Percentiles rank a stretch among this genome's conserved stretches.
phyloP scores from a whole-genome alignment of 2,797 vertebrate species.

The Sarcoramphus papa region DNA sequence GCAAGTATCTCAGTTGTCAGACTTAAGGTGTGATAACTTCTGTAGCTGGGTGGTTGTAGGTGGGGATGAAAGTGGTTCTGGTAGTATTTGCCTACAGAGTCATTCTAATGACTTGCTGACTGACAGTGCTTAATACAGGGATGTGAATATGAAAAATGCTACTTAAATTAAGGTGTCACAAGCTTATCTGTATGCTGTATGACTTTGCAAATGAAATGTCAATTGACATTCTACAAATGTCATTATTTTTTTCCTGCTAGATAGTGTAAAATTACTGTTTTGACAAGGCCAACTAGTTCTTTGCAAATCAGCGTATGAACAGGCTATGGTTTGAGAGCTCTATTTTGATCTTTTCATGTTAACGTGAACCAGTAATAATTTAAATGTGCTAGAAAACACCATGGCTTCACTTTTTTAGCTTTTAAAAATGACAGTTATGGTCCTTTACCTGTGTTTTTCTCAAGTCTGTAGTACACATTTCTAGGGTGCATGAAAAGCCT shows the following conservation, averaged over 20 bases:
- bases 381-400: background rate
- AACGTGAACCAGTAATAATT: background rate
- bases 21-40: background rate
- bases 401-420: background rate
- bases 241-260: slow-evolving; percentile 22
- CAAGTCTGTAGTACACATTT: background rate
- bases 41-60: background rate
- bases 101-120: background rate
- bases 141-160: slow-evolving; percentile 30
- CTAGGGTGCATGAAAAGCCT: background rate
- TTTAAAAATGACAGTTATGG: background rate
- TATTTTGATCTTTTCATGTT: slow-evolving; percentile 41
- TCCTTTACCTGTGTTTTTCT: background rate
- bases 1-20: background rate
- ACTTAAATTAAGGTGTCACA: background rate
- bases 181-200: background rate
- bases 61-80: background rate
- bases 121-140: background rate
- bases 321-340: slow-evolving; percentile 12
- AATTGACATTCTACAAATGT: slow-evolving; percentile 6
- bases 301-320: background rate
- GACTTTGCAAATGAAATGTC: slow-evolving; percentile 20
- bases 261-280: slow-evolving; percentile 41
- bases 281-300: slow-evolving; percentile 27
- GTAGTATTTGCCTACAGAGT: background rate